Conservation (phyloP, 2,113 vertebrate genomes). For the Bungarus multicinctus region DNA sequence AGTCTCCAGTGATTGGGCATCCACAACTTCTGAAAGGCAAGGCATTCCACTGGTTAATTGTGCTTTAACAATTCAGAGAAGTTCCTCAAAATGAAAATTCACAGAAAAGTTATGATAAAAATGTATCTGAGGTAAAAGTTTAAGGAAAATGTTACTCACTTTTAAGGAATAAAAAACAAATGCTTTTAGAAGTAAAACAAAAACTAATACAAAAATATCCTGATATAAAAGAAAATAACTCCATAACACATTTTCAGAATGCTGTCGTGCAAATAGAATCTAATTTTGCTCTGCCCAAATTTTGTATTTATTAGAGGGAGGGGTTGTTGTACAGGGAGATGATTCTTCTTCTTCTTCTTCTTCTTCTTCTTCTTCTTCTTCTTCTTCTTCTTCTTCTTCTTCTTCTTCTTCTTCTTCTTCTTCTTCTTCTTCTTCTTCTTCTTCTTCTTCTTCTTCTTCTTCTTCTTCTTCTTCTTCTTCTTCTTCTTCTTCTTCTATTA, state of each 20-base stretch:
- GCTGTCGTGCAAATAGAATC: not conserved
- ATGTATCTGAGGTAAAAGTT: not conserved
- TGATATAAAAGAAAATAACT: not conserved
- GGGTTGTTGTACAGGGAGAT: not conserved
- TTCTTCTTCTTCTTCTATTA: too few relatives aligned
- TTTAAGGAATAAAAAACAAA: not conserved
- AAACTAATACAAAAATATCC: not conserved
- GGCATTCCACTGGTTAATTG: not conserved
- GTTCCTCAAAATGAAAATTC: not conserved
- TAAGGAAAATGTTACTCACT: not conserved
- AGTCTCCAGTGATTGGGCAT: too few relatives aligned
- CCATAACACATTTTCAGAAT: not conserved
- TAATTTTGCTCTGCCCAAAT: not conserved
- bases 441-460: too few relatives aligned
- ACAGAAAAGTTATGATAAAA: not conserved
- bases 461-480: too few relatives aligned
- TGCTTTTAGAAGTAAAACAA: not conserved
- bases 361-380: too few relatives aligned
- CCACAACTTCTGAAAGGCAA: not conserved
- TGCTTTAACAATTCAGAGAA: not conserved
- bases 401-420: too few relatives aligned
- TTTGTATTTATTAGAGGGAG: not conserved
- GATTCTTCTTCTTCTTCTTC: not conserved
- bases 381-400: too few relatives aligned
- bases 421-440: too few relatives aligned